Conservation (phyloP, 2,888 invertebrate genomes). For the Archaeoteleia sp. region DNA sequence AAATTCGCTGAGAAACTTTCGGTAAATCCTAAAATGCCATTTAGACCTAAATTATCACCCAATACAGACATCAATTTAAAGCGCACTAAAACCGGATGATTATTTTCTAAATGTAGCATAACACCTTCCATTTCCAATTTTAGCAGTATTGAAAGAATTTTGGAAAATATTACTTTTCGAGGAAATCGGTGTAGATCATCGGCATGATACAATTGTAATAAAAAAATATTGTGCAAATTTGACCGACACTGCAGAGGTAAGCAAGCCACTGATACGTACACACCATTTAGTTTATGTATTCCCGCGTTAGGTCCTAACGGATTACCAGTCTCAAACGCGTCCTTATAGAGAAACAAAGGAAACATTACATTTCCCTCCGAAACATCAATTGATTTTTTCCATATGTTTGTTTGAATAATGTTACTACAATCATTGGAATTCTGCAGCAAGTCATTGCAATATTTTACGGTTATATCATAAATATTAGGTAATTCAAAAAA, state of each 20-base stretch:
- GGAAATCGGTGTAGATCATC: slow-evolving; percentile 2
- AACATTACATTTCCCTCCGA: slow-evolving; percentile 23
- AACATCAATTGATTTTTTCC: slow-evolving; percentile 13
- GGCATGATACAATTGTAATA: slow-evolving; percentile 22
- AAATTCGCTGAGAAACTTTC: slow-evolving; percentile 17
- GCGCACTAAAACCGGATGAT: not conserved
- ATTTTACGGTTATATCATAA: slow-evolving; percentile 15
- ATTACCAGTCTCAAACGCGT: slow-evolving; percentile 45
- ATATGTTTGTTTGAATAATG: slow-evolving; percentile 11
- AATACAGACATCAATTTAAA: slow-evolving; percentile 16
- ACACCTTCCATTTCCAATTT: slow-evolving; percentile 15
- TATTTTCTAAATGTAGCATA: not conserved
- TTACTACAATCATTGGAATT: slow-evolving; percentile 1
- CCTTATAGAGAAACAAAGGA: slow-evolving; percentile 36
- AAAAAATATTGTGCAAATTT: slow-evolving; percentile 28
- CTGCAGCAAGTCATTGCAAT: slow-evolving; percentile 7
- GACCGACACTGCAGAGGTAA: slow-evolving; percentile 35
- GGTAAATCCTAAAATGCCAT: slow-evolving; percentile 16
- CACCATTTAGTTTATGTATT: slow-evolving; percentile 33
- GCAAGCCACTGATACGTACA: slow-evolving; percentile 32
- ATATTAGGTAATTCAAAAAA: slow-evolving; percentile 30
- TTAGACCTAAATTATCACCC: slow-evolving; percentile 31
- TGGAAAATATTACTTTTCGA: slow-evolving; percentile 19
- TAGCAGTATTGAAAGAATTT: slow-evolving; percentile 13
- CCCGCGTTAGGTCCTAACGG: slow-evolving; percentile 45